Base-by-base conservation (phyloP, 2,113 vertebrate species). In the Catagonus wagneri region DNA sequence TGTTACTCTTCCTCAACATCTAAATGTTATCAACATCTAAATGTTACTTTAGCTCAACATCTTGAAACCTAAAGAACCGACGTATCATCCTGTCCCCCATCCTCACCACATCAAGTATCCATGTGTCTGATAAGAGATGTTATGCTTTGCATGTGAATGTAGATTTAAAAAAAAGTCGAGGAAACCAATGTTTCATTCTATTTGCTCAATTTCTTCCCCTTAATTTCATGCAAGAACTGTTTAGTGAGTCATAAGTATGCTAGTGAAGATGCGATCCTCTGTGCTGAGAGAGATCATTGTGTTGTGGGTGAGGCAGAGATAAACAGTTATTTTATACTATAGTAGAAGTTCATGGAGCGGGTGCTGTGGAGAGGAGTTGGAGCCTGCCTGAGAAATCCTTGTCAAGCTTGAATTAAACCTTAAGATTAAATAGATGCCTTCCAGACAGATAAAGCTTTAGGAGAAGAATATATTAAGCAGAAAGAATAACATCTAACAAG, bases 1-100 rank as follows among this genome's bases (percentile, higher is more conserved):
- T 93, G 17, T 76, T 92, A 61, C 76, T 95, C 54, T 92, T 92
- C 50, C n/a, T 94, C 89, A 66, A 54, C 23, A n/a, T 60, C 36
- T 87, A 88, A 50, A 65, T 91, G 22, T n/a, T n/a, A n/a, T 94
- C 89, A 66, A 54, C 23, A n/a, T 60, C 36, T 87, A 88, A 50
- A 65, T 91, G 22, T 32, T 92, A 52, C 56, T 84, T 89, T 94
- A 87, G 36, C 56, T 85, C 71, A 83, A 6, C 63, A 34, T 79
- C 86, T 74, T 90, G 52, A 89, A 91, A 52, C 52, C 61, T 83
- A 16, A 72, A 94, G 44, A 66, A 65, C 25, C 9, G 56, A 60
- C 5, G 16, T 54, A 54, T 39, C 17, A 27, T 52, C 19, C 36
- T 23, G 2, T 93, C 13, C 50, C 63, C 20, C 52, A 54, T 22